Conservation (phyloP, 2,888 invertebrate genomes). For the Aphidius colemani region DNA sequence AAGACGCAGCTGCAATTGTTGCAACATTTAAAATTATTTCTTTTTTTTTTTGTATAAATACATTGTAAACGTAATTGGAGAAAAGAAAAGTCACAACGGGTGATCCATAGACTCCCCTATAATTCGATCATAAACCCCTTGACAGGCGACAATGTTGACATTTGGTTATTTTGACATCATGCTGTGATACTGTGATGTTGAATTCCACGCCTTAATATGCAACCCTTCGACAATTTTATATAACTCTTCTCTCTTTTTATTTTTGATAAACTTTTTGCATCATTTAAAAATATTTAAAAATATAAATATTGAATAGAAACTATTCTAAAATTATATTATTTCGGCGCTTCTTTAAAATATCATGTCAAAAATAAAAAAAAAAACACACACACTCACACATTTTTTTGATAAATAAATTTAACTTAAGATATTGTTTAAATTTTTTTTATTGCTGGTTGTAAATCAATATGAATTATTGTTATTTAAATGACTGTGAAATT, state of each 20-base stretch:
- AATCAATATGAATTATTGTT: constrained; percentile 58
- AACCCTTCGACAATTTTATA: constrained; percentile 20
- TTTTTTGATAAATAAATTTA: too few species aligned
- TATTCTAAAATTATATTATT: background rate
- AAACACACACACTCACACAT: too few species aligned
- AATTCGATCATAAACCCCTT: constrained; percentile 60
- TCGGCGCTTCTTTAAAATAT: constrained; percentile 43
- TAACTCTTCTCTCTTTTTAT: background rate
- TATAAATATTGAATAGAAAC: too few species aligned
- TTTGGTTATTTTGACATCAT: constrained; percentile 59
- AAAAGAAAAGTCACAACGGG: constrained; percentile 48
- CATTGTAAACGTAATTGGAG: constrained; percentile 49
- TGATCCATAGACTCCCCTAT: constrained; percentile 45
- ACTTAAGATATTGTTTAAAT: background rate
- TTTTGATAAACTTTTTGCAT: too few species aligned
- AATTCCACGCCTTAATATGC: constrained; percentile 25
- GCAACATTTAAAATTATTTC: constrained; percentile 22
- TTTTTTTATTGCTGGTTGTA: constrained; percentile 35
- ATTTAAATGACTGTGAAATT: constrained; percentile 60
- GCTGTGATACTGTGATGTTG: constrained; percentile 44
- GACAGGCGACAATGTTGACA: constrained; percentile 57
- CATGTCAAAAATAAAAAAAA: constrained; percentile 40
- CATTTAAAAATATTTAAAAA: too few species aligned
- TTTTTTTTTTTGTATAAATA: constrained; percentile 38
- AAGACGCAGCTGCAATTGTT: constrained; percentile 46